Evolutionary conservation across 2,797 vertebrate genomes (phyloP).

Genomic region (Carduelis carduelis): DNA sequence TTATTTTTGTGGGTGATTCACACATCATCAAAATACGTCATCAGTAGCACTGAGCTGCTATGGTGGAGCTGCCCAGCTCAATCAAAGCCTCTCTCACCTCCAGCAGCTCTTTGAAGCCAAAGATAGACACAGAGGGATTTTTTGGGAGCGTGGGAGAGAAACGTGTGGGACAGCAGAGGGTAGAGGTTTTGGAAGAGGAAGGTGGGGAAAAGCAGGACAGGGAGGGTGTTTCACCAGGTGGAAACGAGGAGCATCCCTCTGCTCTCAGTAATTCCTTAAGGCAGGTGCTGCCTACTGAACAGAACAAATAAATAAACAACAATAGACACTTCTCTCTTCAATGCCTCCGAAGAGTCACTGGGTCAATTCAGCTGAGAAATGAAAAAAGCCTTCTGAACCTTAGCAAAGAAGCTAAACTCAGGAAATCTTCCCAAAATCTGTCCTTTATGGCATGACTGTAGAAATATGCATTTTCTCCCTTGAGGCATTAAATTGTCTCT

Average conservation of each 20-base stretch:
- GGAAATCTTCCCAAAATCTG: conserved; percentile 2
- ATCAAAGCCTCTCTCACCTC: background rate
- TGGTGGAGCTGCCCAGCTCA: fast-evolving
- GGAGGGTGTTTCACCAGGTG: background rate
- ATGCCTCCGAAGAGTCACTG: background rate
- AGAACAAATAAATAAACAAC: background rate
- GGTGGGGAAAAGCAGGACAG: background rate
- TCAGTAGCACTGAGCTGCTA: background rate
- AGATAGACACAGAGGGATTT: background rate
- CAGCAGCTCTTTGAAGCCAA: background rate
- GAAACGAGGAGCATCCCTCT: background rate
- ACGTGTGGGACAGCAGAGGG: fast-evolving
- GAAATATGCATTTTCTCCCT: background rate
- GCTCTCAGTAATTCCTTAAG: background rate
- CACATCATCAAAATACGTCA: background rate
- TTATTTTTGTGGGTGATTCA: background rate
- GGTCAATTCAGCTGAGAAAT: background rate
- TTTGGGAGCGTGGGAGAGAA: background rate
- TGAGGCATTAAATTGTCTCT: conserved; percentile 1
- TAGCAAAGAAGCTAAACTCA: background rate
- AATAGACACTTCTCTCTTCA: background rate
- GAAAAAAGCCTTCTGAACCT: background rate
- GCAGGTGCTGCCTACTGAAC: background rate
- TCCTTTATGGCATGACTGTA: background rate
- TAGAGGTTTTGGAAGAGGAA: background rate